Conservation (phyloP, 2,113 vertebrate species). For the Speoplatyrhinus poulsoni region DNA sequence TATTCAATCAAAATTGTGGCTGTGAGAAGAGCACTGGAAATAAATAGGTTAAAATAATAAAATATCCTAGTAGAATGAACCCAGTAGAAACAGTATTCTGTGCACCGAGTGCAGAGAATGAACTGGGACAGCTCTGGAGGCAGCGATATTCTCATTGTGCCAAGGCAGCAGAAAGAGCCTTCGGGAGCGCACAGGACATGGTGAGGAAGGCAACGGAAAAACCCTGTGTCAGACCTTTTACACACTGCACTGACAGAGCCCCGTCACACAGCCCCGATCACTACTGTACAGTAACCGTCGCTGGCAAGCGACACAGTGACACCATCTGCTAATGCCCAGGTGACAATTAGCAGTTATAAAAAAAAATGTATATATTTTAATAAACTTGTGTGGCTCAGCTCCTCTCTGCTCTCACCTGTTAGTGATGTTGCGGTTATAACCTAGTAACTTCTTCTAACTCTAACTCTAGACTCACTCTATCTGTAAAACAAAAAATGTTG, state of each 20-base stretch:
- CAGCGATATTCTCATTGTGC: conserved; percentile 68
- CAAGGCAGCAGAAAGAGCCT: conserved; percentile 56
- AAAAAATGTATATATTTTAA: not conserved
- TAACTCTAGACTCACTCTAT: too few species aligned
- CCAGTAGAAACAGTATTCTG: conserved; percentile 45
- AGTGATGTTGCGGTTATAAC: too few species aligned
- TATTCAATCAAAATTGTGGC: too few species aligned
- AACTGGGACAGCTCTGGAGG: conserved; percentile 72
- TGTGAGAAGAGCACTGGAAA: too few species aligned
- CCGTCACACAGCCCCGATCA: conserved; percentile 35
- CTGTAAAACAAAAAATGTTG: too few species aligned
- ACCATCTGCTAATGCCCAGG: conserved; percentile 47
- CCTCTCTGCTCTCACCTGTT: not conserved
- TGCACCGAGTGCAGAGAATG: conserved; percentile 54
- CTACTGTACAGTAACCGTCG: conserved; percentile 25
- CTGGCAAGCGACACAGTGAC: not conserved
- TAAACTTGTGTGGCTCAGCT: not conserved
- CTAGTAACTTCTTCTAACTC: too few species aligned
- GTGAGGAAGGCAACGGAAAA: conserved; percentile 28
- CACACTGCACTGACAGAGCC: conserved; percentile 27
- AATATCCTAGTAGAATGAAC: conserved; percentile 17
- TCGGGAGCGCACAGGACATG: conserved; percentile 15
- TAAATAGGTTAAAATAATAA: too few species aligned
- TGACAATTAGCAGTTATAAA: conserved; percentile 45
- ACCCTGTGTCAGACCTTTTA: conserved; percentile 51